Evolutionary conservation across 2,797 vertebrate species (phyloP).

Genomic region (Microctenopoma stevenorrisi): DNA sequence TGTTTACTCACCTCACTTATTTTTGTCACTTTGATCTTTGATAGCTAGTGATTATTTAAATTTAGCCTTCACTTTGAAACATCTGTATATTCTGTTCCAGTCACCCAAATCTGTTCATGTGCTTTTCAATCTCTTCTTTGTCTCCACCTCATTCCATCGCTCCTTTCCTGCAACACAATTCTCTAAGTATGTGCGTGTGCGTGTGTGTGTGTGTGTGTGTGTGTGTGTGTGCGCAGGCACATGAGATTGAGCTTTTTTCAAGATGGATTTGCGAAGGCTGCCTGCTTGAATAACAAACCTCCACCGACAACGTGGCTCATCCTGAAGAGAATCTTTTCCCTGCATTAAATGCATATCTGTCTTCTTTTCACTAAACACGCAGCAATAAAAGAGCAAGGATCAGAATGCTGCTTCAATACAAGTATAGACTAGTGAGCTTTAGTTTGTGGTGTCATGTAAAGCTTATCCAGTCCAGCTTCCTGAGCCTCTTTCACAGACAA

Average conservation of each 20-base stretch:
- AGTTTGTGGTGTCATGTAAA: neutral
- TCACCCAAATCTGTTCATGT: constrained; percentile 8
- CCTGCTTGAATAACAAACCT: constrained; percentile 12
- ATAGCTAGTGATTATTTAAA: constrained; percentile 5
- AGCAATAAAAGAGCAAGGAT: neutral
- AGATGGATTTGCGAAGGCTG: constrained; percentile 18
- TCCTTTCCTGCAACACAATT: constrained; percentile 16
- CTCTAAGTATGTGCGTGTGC: neutral
- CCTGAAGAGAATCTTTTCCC: constrained; percentile 17
- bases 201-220: neutral
- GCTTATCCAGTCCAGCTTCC: neutral
- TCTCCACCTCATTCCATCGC: constrained; percentile 1
- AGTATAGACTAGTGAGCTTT: neutral
- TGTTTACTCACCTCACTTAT: neutral
- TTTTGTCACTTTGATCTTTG: constrained; percentile 19
- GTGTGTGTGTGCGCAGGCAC: neutral
- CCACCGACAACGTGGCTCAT: constrained; percentile 4
- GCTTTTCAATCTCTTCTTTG: constrained; percentile 17
- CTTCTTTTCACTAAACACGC: neutral
- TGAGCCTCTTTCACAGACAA: too few relatives aligned
- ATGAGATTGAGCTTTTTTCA: neutral
- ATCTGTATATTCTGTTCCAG: neutral
- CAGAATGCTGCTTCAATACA: neutral
- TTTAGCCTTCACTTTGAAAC: neutral
- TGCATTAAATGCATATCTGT: neutral